Conservation (phyloP, 2,113 vertebrate species). For the Calyptommatus sinebrachiatus region DNA sequence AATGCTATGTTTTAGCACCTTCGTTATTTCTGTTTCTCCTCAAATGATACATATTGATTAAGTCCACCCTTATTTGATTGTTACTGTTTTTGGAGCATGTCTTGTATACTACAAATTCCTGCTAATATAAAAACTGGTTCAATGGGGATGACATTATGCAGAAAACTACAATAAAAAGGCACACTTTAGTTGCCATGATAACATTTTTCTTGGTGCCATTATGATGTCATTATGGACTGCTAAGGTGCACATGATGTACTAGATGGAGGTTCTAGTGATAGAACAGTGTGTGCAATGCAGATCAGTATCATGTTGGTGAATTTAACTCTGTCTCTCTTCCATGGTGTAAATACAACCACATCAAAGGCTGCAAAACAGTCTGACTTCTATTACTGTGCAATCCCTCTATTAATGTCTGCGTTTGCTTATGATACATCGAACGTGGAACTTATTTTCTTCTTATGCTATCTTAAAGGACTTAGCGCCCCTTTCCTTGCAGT, state of each 20-base stretch:
- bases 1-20: background rate
- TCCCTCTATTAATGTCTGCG: constrained; percentile 1
- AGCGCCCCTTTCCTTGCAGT: constrained; percentile 48
- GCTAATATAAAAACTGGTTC: background rate
- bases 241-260: background rate
- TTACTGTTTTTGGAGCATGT: background rate
- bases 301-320: constrained; percentile 44
- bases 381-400: constrained; percentile 32
- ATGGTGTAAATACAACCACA: constrained; percentile 46
- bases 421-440: constrained; percentile 41
- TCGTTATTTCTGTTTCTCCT: background rate
- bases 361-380: constrained; percentile 60
- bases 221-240: background rate
- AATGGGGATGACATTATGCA: background rate
- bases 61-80: background rate
- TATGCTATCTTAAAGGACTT: constrained; percentile 41
- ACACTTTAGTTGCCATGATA: background rate
- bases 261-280: background rate
- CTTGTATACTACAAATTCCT: background rate
- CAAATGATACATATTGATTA: background rate
- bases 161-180: background rate
- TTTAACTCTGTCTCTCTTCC: constrained; percentile 42
- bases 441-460: constrained; percentile 54
- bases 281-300: background rate
- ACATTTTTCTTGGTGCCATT: background rate